Evolutionary conservation across 2,888 invertebrate species (phyloP), one percentile per base, ranked within the genome.

Genomic region (Odontocolon sp.): DNA sequence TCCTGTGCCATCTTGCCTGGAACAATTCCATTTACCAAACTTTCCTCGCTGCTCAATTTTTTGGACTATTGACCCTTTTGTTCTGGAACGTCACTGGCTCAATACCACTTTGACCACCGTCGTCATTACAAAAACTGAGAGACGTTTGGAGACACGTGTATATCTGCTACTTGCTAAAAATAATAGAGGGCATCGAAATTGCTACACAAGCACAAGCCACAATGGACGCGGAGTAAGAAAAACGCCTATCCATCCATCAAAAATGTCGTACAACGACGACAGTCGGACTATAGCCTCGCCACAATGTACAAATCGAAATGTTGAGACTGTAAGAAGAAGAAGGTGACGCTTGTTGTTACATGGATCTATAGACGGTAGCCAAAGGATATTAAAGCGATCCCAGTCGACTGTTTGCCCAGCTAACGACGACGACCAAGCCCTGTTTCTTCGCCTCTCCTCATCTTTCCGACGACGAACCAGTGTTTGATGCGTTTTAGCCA

Each of bases 21-120:
- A 80, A 82, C 67, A 80, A 82, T 57, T 66, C 77, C 6, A 79
- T 81, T 52, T 89, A 86, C 72, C 84, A 83, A 68, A 81, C 81
- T 31, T 88, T 88, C 64, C 67, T 86, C 16, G 83, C 84, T 40
- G 85, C 85, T 50, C 88, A 88, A 79, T 83, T 89, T 56, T 88
- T 85, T 71, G 90, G 90, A 45, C 68, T 89, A 38, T 57, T 86
- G 64, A 84, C 82, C 4, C 75, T 88, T 26, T 28, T 88, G 45
- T 80, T 83, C 66, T 86, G 87, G 88, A 82, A 75, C 40, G 63
- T 82, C 9, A 80, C 72, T 61, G 85, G 83, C 0, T 73, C 64
- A 5, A 52, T 83, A 18, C 77, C 80, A 2, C n/a, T 72, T 21
- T 82, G 31, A 82, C 47, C 21, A 3, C 21, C n/a, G 5, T 11